Base-by-base conservation (phyloP, 2,888 invertebrate species). In the Omphaloscelis lunosa region DNA sequence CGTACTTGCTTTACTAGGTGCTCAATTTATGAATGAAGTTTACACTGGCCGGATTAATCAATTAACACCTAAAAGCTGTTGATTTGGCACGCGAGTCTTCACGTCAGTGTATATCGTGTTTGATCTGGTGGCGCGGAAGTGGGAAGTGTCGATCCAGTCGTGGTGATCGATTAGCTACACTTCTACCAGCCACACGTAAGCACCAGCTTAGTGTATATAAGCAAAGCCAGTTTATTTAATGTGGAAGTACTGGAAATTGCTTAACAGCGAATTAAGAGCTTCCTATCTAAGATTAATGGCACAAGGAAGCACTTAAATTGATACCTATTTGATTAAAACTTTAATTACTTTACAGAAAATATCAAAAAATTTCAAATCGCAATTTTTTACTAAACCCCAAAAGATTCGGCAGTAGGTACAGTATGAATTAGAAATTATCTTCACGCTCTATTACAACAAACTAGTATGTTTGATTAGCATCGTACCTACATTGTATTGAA, bases 91-190 rank as follows among this genome's bases (percentile, higher is more conserved):
- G 72, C 62, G 29, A 56, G n/a, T 61, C 20, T 63, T 9, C 7
- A 29, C 39, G 62, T 0, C 61, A 45, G 71, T 77, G 75, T 73
- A 75, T 78, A 77, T 62, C 48, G 72, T 76, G 63, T 58, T 63
- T 74, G 72, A 80, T 83, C 79, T 83, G 72, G 27, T 48, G 71
- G 71, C 56, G 12, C 88, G 86, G 86, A 89, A 88, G 77, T 72
- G 77, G 87, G 82, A 87, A 86, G 80, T 72, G 68, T 58, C 71
- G 81, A 81, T 75, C 29, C 53, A 66, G 80, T 71, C 80, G 79
- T 62, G 77, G 67, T 71, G 70, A 75, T 73, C 79, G 76, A 85
- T 82, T 77, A 74, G 77, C 66, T 65, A 72, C 75, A 71, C 82
- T 67, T 72, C 58, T 23, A 67, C 53, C n/a, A 66, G 34, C 68